Base-by-base conservation (phyloP, 2,888 invertebrate species). In the Drepana falcataria region DNA sequence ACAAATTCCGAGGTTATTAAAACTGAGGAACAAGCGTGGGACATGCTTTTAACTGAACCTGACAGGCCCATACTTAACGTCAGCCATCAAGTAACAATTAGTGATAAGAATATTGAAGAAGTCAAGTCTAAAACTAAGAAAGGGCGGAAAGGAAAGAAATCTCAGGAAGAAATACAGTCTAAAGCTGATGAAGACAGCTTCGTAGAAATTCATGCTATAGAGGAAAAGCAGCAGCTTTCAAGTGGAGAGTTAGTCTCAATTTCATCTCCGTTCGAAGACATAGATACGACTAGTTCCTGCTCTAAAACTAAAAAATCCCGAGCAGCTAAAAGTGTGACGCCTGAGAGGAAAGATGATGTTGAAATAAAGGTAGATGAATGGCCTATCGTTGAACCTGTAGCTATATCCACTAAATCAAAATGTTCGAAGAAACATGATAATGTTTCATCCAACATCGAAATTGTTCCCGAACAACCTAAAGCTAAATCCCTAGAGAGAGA, bases 1-100 rank as follows among this genome's bases (percentile, higher is more conserved):
- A 73, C 68, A 48, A 21, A 21, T 21, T 48, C 53, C 49, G 48
- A 55, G 2, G 63, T 68, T 6, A 73, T 85, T 4, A 87, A 83
- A 76, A 82, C 81, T 9, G 91, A 90, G 62, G 88, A 89, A 40
- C 88, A 87, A 64, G 87, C 88, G 21, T 90, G 91, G 90, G 87
- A 91, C 60, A 75, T 91, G 79, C 78, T 90, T 51, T 58, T 87
- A 9, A 84, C 73, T 56, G 88, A 89, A 58, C 69, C 85, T 0
- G 77, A 78, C 41, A 85, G 77, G 59, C 66, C 70, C 48, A 63
- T 63, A 2, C 49, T 68, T 9, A 71, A 66, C 49, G 63, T 69
- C 53, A 72, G 62, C 49, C 68, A 66, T 48, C 61, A 73, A 35
- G 53, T 70, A 48, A 58, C 62, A 7, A 61, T 68, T 6, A 68